These are phyloP conservation scores for Anolis apletophallus DNA, from an alignment of 2,797 vertebrate species.

Conservation along the genomic window DNA sequence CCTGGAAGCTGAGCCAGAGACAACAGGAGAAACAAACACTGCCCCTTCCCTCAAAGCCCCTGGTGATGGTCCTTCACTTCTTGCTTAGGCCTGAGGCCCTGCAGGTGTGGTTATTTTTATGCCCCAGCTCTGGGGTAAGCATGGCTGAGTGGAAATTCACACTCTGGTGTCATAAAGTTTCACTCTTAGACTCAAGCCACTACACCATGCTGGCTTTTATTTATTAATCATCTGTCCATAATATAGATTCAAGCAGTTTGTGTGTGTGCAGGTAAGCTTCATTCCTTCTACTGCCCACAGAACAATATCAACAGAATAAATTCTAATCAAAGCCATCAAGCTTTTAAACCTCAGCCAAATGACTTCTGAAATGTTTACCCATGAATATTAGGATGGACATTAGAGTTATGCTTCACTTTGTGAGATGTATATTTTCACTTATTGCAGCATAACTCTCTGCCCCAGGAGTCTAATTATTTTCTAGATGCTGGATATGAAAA, in stretches of 20 bases:
- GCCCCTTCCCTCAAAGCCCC: no score
- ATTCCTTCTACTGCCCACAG: background rate
- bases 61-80: no score
- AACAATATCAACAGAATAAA: background rate
- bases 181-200: no score
- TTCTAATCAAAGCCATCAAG: background rate
- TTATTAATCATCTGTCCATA: background rate
- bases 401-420: background rate
- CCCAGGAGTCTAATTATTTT: background rate
- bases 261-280: background rate
- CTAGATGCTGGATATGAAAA: slow-evolving; percentile 17
- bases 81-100: no score
- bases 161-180: no score
- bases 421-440: background rate
- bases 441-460: slow-evolving; percentile 7
- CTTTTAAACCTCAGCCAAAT: background rate
- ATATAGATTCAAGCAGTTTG: background rate
- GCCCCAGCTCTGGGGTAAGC: no score
- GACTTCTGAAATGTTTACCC: background rate
- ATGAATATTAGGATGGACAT: background rate
- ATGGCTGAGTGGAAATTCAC: no score
- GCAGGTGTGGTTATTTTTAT: no score
- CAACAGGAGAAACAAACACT: no score
- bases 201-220: no score
- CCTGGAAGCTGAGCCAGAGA: no score